Evolutionary conservation across 1,140 invertebrate species (phyloP).

Genomic region (Globodera rostochiensis): DNA sequence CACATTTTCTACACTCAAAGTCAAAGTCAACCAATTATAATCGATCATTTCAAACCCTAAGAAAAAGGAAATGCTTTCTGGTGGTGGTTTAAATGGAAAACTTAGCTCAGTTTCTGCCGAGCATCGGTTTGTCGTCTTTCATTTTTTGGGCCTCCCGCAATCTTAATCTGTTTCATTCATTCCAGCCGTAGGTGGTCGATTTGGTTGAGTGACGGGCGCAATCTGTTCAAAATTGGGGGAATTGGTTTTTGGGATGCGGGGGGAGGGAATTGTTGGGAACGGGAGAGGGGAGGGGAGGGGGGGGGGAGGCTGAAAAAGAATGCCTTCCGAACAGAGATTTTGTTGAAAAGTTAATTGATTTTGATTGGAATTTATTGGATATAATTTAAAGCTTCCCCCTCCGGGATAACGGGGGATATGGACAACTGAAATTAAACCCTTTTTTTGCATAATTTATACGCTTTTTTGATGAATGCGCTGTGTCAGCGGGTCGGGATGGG

Average conservation of each 20-base stretch:
- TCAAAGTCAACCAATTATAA: too few relatives aligned
- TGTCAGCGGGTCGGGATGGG: too few relatives aligned
- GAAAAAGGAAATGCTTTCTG: neutral
- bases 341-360: neutral
- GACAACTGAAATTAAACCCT: too few relatives aligned
- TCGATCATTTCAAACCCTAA: neutral
- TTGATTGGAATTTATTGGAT: neutral
- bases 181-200: neutral
- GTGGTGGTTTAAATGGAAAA: neutral
- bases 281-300: neutral
- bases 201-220: constrained; percentile 6
- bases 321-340: neutral
- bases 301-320: neutral
- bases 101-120: neutral
- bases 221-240: constrained; percentile 5
- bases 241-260: neutral
- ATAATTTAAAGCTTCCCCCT: too few relatives aligned
- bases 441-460: too few relatives aligned
- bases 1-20: too few relatives aligned
- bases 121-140: neutral
- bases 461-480: too few relatives aligned
- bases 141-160: constrained; percentile 8
- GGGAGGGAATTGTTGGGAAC: neutral
- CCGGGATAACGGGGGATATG: too few relatives aligned
- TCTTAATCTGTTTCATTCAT: neutral